These are phyloP conservation scores for Abramis brama DNA, from an alignment of 2,113 vertebrate genomes.

Conservation along the genomic window DNA sequence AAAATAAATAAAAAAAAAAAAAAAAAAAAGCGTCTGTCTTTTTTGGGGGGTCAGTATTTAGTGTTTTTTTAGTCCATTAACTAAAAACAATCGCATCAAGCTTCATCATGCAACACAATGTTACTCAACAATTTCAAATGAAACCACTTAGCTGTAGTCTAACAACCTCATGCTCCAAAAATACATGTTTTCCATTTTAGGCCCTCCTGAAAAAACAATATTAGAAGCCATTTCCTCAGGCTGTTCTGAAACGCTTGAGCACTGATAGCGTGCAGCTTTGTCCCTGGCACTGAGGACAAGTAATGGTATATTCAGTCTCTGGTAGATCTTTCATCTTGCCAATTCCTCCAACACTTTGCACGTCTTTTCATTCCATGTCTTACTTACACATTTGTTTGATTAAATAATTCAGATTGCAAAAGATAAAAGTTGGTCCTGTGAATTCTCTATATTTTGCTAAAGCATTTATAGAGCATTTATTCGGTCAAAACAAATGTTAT, in stretches of 20 bases:
- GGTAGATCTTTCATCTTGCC: constrained; percentile 23
- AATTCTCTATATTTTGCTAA: background rate
- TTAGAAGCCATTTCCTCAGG: constrained; percentile 74
- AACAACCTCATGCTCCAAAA: constrained; percentile 70
- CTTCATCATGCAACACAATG: constrained; percentile 39
- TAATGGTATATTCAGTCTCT: constrained; percentile 67
- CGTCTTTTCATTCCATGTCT: background rate
- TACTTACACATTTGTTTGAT: constrained; percentile 37
- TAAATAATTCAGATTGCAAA: constrained; percentile 3
- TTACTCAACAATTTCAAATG: constrained; percentile 57
- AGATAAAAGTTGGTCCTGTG: background rate
- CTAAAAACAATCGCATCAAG: background rate
- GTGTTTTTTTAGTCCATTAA: background rate
- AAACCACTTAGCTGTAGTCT: constrained; percentile 71
- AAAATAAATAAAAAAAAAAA: no score
- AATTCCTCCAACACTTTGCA: constrained; percentile 21
- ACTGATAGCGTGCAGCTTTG: constrained; percentile 51
- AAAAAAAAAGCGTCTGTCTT: background rate
- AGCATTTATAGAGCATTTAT: constrained; percentile 20
- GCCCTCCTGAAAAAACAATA: constrained; percentile 72
- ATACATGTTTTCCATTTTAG: constrained; percentile 73
- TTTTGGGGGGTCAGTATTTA: background rate
- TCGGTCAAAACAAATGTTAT: constrained; percentile 49
- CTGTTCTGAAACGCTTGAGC: constrained; percentile 69
- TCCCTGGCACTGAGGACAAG: constrained; percentile 58